Conservation (phyloP, 2,888 invertebrate species). For the Patella caerulea region DNA sequence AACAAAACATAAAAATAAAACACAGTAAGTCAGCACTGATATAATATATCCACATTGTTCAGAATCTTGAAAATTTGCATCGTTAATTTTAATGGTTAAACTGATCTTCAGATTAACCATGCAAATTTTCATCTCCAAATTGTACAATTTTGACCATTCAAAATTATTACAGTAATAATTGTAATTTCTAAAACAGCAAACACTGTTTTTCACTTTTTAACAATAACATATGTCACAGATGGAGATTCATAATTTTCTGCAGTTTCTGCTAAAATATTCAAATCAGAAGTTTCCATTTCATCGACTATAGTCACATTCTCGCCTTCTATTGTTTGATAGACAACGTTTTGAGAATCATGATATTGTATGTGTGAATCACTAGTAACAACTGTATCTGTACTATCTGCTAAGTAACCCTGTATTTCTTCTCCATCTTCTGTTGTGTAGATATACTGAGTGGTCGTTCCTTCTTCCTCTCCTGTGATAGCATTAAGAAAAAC, state of each 20-base stretch:
- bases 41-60: no score
- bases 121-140: no score
- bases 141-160: no score
- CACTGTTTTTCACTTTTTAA: neutral
- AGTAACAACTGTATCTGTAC: neutral
- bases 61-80: no score
- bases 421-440: neutral
- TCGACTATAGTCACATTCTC: neutral
- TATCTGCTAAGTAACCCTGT: neutral
- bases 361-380: neutral
- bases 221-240: neutral
- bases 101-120: no score
- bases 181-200: no score
- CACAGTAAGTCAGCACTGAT: no score
- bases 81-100: no score
- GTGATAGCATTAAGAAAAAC: neutral
- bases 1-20: no score
- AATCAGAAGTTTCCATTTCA: constrained; percentile 5
- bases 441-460: neutral
- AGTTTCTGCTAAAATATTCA: constrained; percentile 5
- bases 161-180: no score
- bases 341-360: neutral
- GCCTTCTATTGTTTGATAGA: neutral
- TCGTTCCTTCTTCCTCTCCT: neutral
- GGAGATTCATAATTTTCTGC: constrained; percentile 1